Base-by-base conservation (phyloP, 2,797 vertebrate genomes). In the Yasuhikotakia modesta region DNA sequence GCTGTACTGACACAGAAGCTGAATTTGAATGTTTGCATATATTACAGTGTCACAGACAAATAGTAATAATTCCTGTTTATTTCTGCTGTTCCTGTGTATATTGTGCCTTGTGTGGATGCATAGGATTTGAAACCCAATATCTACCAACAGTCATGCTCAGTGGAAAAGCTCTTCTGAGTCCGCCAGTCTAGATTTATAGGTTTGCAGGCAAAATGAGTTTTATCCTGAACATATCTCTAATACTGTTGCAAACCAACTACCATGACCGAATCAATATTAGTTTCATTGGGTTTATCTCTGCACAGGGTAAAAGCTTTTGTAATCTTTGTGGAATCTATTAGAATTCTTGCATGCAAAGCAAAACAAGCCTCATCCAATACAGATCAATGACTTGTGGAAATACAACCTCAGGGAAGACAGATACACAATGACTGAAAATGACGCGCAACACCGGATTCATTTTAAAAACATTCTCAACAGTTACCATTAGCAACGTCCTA, bases 401-500 rank as follows among this genome's bases (percentile, higher is more conserved):
- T n/a, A n/a, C n/a, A n/a, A n/a, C n/a, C n/a, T n/a, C n/a, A n/a
- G n/a, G n/a, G n/a, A n/a, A n/a, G n/a, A n/a, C n/a, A n/a, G n/a
- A n/a, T n/a, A n/a, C n/a, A n/a, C n/a, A n/a, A n/a, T n/a, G 70
- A 69, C 70, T n/a, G 39, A 73, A 65, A 79, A 43, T 22, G 39
- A 50, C 65, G 53, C 17, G 13, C 67, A 80, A 78, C 67, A 65
- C 70, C 16, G 22, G 58, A 45, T 69, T 46, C 5, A 69, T 80
- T 66, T 71, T 16, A 8, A 74, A 78, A 66, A 50, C 68, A 61
- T 69, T 76, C 73, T 61, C 70, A 70, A 74, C 61, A 68, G 77
- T 75, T 78, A 81, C 76, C 63, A 81, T 81, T 82, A 82, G 83
- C 68, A 82, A 73, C 77, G 30, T 66, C 39, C 63, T 80, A 53